Percentiles rank a stretch among this genome's conserved stretches.
Conservation (phyloP, 2,113 vertebrate genomes). For the Plecturocebus donacophilus region DNA sequence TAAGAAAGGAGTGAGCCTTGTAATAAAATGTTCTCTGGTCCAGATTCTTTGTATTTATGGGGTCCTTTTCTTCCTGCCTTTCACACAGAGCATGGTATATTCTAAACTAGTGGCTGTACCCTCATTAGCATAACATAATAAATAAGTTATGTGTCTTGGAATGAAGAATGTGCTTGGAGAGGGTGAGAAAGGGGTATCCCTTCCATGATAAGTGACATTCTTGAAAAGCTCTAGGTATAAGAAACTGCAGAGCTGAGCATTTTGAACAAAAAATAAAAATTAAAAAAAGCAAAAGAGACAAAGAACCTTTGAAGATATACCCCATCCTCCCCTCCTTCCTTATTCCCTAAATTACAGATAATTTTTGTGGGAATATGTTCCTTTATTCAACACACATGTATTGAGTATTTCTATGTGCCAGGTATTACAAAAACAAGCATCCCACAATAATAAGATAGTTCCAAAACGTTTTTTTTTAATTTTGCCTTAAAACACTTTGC, state of each 20-base stretch:
- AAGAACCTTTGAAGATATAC: slow-evolving; percentile 25
- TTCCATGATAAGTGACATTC: slow-evolving; percentile 38
- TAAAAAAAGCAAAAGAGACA: slow-evolving; percentile 4
- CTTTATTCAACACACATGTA: not conserved
- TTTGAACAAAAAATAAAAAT: not conserved
- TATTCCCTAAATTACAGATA: not conserved
- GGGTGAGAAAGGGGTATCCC: not conserved
- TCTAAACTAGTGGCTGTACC: not conserved
- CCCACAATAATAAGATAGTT: not conserved
- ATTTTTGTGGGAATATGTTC: not conserved
- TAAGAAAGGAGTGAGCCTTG: slow-evolving; percentile 65
- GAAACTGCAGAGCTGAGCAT: slow-evolving; percentile 48
- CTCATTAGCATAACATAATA: slow-evolving; percentile 69
- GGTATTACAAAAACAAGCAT: not conserved
- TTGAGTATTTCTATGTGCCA: not conserved
- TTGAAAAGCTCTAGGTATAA: not conserved
- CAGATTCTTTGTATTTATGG: slow-evolving; percentile 74
- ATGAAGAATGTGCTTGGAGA: slow-evolving; percentile 51
- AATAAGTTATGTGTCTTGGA: slow-evolving; percentile 68
- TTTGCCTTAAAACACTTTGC: not conserved
- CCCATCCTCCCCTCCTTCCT: not conserved
- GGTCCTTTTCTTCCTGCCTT: slow-evolving; percentile 65
- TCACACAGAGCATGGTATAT: slow-evolving; percentile 1
- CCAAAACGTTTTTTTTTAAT: not conserved
- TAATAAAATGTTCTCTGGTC: slow-evolving; percentile 77